These are phyloP conservation scores for Loxodonta africana DNA, from an alignment of 2,113 vertebrate genomes.

Conservation along the genomic window DNA sequence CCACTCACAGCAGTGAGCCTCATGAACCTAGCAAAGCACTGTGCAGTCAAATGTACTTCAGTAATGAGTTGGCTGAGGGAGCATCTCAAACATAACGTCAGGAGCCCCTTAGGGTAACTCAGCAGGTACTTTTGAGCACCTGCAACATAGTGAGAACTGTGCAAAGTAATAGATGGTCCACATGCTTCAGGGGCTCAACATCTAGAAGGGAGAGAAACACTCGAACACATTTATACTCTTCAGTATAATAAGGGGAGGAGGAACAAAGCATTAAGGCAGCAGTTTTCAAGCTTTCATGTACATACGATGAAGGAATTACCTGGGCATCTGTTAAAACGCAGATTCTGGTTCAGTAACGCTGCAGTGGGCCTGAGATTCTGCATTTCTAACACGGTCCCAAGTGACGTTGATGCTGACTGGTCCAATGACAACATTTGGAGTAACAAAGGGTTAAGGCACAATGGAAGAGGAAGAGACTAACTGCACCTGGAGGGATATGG, in stretches of 20 bases:
- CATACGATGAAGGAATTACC: background rate
- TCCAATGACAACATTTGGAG: background rate
- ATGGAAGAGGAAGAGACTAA: background rate
- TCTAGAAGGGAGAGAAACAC: background rate
- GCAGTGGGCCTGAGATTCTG: background rate
- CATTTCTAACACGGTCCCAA: background rate
- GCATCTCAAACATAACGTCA: background rate
- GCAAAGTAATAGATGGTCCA: background rate
- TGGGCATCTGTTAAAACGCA: too few species aligned
- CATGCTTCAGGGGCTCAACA: background rate
- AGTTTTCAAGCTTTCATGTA: background rate
- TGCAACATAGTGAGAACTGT: background rate
- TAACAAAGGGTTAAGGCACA: background rate
- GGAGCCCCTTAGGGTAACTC: background rate
- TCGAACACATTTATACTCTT: background rate
- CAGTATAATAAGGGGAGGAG: background rate
- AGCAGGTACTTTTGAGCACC: background rate
- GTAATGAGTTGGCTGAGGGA: background rate
- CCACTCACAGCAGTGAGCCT: background rate
- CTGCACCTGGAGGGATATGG: background rate
- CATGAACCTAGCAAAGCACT: background rate
- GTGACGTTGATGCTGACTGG: background rate
- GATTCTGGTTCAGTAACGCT: background rate
- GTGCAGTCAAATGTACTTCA: background rate
- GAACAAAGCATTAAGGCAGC: background rate